Base-by-base conservation (phyloP, 2,888 invertebrate species). In the Philonicus albiceps region DNA sequence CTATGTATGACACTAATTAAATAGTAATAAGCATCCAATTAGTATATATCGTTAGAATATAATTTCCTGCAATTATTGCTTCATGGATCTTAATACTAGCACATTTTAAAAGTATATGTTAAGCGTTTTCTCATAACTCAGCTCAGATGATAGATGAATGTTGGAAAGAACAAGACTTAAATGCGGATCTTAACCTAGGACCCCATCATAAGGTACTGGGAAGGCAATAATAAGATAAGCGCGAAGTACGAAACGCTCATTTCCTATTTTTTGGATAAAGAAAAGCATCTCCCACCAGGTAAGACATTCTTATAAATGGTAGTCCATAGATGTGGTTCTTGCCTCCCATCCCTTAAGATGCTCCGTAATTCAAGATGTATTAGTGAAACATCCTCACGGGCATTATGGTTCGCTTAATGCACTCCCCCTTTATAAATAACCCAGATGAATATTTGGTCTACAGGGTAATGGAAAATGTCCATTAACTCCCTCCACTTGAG, bases 401-500 rank as follows among this genome's bases (percentile, higher is more conserved):
- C 64, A 64, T 30, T 80, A 49, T 80, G 53, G 30, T 19, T 80
- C 49, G 49, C 27, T 49, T 80, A 80, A 80, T 80, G 80, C 80
- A 80, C 40, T 80, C 80, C 16, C 19, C 13, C 53, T 80, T 53
- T 76, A 80, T 53, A 53, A 30, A 53, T 34, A 53, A 30, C 40
- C 53, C 80, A 80, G 80, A 80, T 43, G 80, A 80, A 80, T 80
- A 80, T 80, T 80, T 80, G 80, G 49, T 80, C 80, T 53, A 53
- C 43, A 53, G 40, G 27, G 80, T 80, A 80, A 80, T 80, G 80
- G 80, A 80, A 80, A 80, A 80, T 80, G 80, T 80, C 80, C 80
- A 80, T 80, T 80, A 80, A 80, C 80, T 80, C 80, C 49, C 80
- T 53, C 49, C 80, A 53, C 30, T 80, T 80, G 80, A 80, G 80